Evolutionary conservation across 2,113 vertebrate species (phyloP).

Genomic region (Nestor notabilis): DNA sequence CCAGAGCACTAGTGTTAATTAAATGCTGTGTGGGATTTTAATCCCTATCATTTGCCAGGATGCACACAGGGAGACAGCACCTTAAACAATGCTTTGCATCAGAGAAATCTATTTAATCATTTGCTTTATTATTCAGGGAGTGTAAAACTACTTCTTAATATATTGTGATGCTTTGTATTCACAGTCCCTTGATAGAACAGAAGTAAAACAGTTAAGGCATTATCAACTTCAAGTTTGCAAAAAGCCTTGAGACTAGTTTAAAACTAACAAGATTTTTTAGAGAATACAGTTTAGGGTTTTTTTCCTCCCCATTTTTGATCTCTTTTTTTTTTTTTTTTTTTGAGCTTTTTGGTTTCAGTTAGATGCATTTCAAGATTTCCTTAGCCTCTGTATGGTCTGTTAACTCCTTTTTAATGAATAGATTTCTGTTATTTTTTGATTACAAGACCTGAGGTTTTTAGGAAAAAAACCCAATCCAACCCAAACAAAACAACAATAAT

Average conservation of each 20-base stretch:
- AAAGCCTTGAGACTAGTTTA: neutral
- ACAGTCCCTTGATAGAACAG: neutral
- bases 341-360: neutral
- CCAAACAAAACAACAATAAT: neutral
- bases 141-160: neutral
- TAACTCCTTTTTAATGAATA: neutral
- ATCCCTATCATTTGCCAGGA: conserved; percentile 20
- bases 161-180: neutral
- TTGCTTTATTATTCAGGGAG: neutral
- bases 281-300: rapidly evolving
- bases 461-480: neutral
- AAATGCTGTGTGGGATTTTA: conserved; percentile 24
- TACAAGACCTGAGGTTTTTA: neutral
- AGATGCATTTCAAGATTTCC: neutral
- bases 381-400: neutral
- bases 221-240: neutral
- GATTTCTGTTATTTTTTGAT: neutral
- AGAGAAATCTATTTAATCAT: conserved; percentile 35
- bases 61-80: neutral
- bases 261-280: neutral
- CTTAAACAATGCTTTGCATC: conserved; percentile 2
- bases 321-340: neutral
- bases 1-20: conserved; percentile 19
- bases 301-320: neutral
- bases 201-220: neutral